phyloP scores from a whole-genome alignment of 2,113 vertebrate genomes.

The Vanacampus margaritifer region DNA sequence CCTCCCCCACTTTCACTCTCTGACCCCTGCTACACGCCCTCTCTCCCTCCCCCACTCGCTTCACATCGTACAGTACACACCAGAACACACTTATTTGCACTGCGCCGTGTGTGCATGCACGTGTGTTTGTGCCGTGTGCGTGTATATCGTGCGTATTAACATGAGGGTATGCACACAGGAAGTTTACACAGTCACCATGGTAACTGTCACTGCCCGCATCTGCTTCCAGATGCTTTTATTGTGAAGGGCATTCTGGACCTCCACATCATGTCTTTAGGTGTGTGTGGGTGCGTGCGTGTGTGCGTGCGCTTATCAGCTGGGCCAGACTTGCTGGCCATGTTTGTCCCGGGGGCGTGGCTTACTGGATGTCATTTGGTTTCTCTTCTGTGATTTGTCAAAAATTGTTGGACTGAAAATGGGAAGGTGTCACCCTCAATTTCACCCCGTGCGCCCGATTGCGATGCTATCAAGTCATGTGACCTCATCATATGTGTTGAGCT shows the following conservation, averaged over 20 bases:
- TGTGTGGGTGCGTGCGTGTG: neutral
- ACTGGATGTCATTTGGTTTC: neutral
- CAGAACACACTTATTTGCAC: neutral
- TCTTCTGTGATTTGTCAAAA: neutral
- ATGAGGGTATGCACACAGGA: neutral
- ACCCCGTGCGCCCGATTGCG: neutral
- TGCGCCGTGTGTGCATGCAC: neutral
- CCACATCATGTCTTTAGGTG: neutral
- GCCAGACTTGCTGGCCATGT: neutral
- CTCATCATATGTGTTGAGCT: too few relatives aligned
- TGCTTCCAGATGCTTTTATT: neutral
- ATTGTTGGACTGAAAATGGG: neutral
- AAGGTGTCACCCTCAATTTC: too few relatives aligned
- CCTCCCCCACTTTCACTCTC: constrained; percentile 2
- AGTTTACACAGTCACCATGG: neutral
- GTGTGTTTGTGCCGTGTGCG: neutral
- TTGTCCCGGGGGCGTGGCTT: neutral
- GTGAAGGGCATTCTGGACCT: neutral
- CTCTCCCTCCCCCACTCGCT: neutral
- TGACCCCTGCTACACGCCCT: neutral
- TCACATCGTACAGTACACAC: neutral
- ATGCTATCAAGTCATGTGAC: neutral
- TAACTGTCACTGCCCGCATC: neutral
- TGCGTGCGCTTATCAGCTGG: neutral
- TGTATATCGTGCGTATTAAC: too few relatives aligned